These are phyloP conservation scores for Triplophysa siluroides DNA, from an alignment of 2,113 vertebrate genomes.

Conservation along the genomic window DNA sequence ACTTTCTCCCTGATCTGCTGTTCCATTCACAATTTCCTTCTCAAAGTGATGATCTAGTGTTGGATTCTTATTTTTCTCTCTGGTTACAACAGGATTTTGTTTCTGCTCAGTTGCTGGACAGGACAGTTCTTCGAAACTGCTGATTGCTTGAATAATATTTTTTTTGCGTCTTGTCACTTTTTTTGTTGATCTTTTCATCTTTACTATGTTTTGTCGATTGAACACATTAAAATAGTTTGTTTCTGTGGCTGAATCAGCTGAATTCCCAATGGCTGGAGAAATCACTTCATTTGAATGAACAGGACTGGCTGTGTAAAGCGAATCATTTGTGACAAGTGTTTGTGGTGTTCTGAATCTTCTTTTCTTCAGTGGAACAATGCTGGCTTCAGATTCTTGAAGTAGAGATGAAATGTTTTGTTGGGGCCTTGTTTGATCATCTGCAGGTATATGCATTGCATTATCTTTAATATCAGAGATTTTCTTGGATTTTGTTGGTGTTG, in stretches of 20 bases:
- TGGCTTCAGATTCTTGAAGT: background rate
- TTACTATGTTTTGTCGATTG: background rate
- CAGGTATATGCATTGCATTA: background rate
- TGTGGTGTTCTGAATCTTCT: background rate
- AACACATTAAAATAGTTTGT: background rate
- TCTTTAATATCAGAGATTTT: background rate
- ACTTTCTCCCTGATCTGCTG: background rate
- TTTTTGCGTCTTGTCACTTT: background rate
- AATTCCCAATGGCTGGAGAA: background rate
- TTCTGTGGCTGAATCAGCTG: background rate
- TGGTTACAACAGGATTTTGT: background rate
- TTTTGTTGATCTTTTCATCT: background rate
- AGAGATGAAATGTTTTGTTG: background rate
- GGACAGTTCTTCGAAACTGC: background rate
- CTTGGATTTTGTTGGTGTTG: background rate
- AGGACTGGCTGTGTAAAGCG: background rate
- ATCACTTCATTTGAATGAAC: background rate
- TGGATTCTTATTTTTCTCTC: background rate
- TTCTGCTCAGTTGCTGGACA: background rate
- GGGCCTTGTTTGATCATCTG: conserved; percentile 5
- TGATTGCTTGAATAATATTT: background rate
- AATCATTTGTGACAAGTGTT: background rate
- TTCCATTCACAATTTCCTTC: background rate
- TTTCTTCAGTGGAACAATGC: background rate
- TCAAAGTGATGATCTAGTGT: background rate